These are phyloP conservation scores for Hormaphis cornu DNA, from an alignment of 1,140 invertebrate species.

Conservation along the genomic window DNA sequence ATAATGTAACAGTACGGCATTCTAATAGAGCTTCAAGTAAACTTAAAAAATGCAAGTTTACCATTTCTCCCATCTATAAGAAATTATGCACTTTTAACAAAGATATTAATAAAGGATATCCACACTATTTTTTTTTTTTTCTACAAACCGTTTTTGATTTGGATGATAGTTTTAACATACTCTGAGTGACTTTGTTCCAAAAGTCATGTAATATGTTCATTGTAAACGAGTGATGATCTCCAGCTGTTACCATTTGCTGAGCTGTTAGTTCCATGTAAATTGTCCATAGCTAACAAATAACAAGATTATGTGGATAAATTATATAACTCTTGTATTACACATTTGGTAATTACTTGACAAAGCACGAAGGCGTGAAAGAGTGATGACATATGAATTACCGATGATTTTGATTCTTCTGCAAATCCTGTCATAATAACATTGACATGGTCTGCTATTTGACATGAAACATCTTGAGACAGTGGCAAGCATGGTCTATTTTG, in stretches of 20 bases:
- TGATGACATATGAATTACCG: slow-evolving; percentile 84
- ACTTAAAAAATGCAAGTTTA: slow-evolving; percentile 92
- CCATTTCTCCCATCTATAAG: slow-evolving; percentile 85
- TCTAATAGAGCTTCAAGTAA: slow-evolving; percentile 91
- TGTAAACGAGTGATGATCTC: slow-evolving; percentile 60
- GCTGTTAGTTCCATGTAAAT: slow-evolving; percentile 91
- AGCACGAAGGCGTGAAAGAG: slow-evolving; percentile 72
- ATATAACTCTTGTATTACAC: neutral
- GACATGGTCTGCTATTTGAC: slow-evolving; percentile 92
- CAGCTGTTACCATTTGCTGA: slow-evolving; percentile 53
- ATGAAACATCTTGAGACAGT: slow-evolving; percentile 89
- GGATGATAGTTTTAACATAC: slow-evolving; percentile 83
- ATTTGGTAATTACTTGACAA: slow-evolving; percentile 52
- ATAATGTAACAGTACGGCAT: slow-evolving; percentile 85
- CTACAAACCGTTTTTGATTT: slow-evolving; percentile 78
- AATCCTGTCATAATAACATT: slow-evolving; percentile 92
- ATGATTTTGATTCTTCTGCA: slow-evolving; percentile 87
- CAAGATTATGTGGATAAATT: neutral
- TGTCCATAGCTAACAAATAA: slow-evolving; percentile 74
- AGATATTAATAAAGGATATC: slow-evolving; percentile 19
- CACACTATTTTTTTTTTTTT: slow-evolving; percentile 11
- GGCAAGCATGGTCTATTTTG: slow-evolving; percentile 58
- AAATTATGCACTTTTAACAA: slow-evolving; percentile 23
- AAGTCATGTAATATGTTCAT: slow-evolving; percentile 90
- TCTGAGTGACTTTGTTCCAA: slow-evolving; percentile 95